These are phyloP conservation scores for Orientallactaga bullata DNA, from an alignment of 2,113 vertebrate species.

Conservation along the genomic window DNA sequence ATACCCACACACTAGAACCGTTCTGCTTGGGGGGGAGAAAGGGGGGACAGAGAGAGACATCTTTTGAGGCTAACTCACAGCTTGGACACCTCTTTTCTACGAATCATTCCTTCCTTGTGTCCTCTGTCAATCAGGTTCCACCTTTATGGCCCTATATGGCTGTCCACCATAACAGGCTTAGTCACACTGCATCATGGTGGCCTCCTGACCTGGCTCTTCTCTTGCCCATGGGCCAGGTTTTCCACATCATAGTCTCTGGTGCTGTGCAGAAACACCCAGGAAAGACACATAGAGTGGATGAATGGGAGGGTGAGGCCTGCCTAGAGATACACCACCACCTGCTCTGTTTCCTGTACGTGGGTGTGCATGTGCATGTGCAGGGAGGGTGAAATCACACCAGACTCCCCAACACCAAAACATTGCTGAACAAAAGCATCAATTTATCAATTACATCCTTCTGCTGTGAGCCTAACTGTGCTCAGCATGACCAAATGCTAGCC, in stretches of 20 bases:
- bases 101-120: neutral
- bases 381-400: neutral
- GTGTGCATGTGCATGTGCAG: neutral
- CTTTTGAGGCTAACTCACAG: neutral
- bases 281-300: neutral
- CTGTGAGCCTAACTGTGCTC: neutral
- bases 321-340: constrained; percentile 27
- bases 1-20: neutral
- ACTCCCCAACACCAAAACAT: neutral
- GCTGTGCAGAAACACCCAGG: accelerated
- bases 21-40: too few relatives aligned
- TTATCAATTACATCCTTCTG: neutral
- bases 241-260: accelerated
- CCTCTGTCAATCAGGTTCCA: neutral
- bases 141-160: neutral
- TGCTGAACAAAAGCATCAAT: constrained; percentile 6
- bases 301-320: neutral
- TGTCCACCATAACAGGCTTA: neutral
- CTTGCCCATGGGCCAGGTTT: neutral
- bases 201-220: neutral
- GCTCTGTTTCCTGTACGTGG: constrained; percentile 26
- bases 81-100: neutral
- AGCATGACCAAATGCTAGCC: neutral
- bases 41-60: too few relatives aligned
- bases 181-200: accelerated